Percentiles rank a stretch among this genome's conserved stretches.
These are phyloP conservation scores for Ptilorrhoa leucosticta DNA, from an alignment of 2,113 vertebrate genomes.

Conservation along the genomic window DNA sequence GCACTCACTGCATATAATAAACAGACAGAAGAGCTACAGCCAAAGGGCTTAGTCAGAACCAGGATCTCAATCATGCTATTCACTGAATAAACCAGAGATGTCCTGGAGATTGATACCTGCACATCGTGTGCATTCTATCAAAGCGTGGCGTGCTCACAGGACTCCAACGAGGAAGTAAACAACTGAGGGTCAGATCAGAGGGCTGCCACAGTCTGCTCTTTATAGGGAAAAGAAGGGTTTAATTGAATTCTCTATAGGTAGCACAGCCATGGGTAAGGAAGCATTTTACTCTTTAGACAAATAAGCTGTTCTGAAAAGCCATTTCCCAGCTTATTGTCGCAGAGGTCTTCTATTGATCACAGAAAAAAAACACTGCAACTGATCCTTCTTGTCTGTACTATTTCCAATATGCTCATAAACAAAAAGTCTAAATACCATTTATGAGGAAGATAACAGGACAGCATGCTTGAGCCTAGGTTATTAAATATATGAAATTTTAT, in stretches of 20 bases:
- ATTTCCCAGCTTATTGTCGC: conserved; percentile 12
- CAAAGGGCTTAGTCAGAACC: background rate
- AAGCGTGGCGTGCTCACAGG: fast-evolving
- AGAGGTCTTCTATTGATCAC: background rate
- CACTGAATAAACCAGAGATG: background rate
- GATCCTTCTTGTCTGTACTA: background rate
- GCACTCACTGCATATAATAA: background rate
- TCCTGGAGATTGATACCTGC: background rate
- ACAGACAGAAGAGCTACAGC: background rate
- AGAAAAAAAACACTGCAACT: background rate
- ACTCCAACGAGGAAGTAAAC: background rate
- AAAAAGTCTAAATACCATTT: background rate
- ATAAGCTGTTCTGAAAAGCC: background rate
- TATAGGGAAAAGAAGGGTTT: background rate
- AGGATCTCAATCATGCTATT: background rate
- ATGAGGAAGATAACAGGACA: background rate
- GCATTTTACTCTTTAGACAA: background rate
- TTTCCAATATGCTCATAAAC: background rate
- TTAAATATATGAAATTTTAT: background rate
- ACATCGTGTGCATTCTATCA: background rate
- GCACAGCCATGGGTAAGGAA: background rate
- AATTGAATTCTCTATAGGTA: background rate
- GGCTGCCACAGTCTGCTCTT: background rate
- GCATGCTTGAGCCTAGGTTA: background rate
- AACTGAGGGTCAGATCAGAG: background rate